A percentile compares a stretch with the other conserved stretches of the same genome.
These are phyloP conservation scores for Harpagus bidentatus DNA, from an alignment of 2,113 vertebrate genomes.

Conservation along the genomic window DNA sequence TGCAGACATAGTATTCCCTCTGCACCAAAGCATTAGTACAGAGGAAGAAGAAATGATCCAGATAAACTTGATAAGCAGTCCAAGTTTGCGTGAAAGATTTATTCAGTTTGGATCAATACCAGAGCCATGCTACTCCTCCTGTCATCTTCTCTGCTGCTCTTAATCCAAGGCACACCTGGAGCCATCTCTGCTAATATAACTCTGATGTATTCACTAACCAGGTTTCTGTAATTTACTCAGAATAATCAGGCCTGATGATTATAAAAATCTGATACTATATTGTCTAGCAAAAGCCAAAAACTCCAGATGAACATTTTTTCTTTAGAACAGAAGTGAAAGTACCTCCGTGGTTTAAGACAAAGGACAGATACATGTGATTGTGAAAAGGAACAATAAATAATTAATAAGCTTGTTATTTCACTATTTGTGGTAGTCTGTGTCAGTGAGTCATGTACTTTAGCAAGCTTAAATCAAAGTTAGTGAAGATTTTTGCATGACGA, in stretches of 20 bases:
- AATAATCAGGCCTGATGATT: not conserved
- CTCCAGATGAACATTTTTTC: not conserved
- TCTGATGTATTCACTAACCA: not conserved
- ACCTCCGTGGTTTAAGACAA: not conserved
- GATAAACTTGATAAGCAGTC: not conserved
- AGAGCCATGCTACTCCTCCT: not conserved
- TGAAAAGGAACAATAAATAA: not conserved
- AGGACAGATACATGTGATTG: not conserved
- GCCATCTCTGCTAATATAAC: not conserved
- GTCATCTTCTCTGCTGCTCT: not conserved
- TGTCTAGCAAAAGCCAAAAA: not conserved
- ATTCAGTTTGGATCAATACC: not conserved
- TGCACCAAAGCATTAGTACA: not conserved
- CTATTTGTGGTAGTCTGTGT: not conserved
- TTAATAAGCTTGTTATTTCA: not conserved
- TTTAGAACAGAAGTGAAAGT: not conserved
- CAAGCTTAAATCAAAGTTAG: not conserved
- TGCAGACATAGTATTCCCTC: not conserved
- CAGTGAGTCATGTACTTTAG: not conserved
- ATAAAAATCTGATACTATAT: not conserved
- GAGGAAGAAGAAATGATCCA: not conserved
- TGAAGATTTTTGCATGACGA: accelerated
- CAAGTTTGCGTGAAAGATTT: not conserved
- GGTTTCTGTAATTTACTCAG: not conserved
- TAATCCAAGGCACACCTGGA: not conserved